phyloP scores from a whole-genome alignment of 2,113 vertebrate genomes.

The Lucifuga dentata region DNA sequence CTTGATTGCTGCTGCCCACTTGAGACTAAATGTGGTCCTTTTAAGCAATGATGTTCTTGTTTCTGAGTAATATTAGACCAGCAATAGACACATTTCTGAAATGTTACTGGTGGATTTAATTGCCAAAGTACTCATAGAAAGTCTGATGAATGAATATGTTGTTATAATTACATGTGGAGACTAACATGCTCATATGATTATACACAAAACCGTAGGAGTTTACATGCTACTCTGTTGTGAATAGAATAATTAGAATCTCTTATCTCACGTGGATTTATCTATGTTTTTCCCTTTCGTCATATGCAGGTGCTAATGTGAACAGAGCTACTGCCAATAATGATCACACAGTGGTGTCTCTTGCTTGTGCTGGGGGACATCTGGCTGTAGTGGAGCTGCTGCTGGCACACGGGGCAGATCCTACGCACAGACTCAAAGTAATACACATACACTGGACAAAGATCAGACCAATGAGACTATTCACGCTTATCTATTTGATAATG shows the following conservation, averaged over 20 bases:
- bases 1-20: too few relatives aligned
- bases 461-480: neutral
- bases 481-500: neutral
- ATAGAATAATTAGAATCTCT: neutral
- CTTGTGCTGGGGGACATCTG: slow-evolving; percentile 96
- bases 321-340: slow-evolving; percentile 98
- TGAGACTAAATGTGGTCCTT: too few relatives aligned
- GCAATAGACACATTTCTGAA: too few relatives aligned
- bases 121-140: too few relatives aligned
- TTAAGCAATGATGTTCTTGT: too few relatives aligned
- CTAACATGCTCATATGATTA: too few relatives aligned
- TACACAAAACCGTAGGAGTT: neutral
- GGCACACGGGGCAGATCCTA: slow-evolving; percentile 97
- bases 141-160: too few relatives aligned
- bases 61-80: too few relatives aligned
- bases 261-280: neutral
- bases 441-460: slow-evolving; percentile 7
- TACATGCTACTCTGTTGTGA: neutral
- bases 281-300: slow-evolving; percentile 3
- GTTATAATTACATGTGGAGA: too few relatives aligned
- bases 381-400: slow-evolving; percentile 96
- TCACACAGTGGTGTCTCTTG: slow-evolving; percentile 98
- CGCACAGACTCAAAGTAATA: slow-evolving; percentile 97
- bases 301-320: slow-evolving; percentile 96
- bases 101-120: too few relatives aligned